phyloP scores from a whole-genome alignment of 2,888 invertebrate species.

The Idaea dimidiata region DNA sequence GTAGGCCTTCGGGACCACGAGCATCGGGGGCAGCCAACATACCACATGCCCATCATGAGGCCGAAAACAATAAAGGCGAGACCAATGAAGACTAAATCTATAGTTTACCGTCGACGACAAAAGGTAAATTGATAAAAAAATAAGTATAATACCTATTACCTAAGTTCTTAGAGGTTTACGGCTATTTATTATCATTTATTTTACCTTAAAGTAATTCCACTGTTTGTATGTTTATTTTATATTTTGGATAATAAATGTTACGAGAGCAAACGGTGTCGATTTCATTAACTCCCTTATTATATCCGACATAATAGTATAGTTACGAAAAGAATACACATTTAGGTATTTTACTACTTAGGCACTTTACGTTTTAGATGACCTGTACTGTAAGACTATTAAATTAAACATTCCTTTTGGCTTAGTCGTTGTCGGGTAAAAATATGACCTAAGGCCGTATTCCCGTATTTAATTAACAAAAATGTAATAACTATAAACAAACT shows the following conservation, averaged over 20 bases:
- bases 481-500: no score
- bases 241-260: slow-evolving; percentile 18
- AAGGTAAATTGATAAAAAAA: neutral
- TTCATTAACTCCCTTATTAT: neutral
- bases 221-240: slow-evolving; percentile 13
- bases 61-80: neutral
- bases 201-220: slow-evolving; percentile 14
- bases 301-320: neutral
- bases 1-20: neutral
- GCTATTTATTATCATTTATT: neutral
- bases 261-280: slow-evolving; percentile 9
- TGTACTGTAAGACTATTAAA: no score
- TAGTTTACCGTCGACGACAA: neutral
- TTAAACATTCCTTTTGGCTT: no score
- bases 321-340: no score
- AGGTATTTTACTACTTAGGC: no score
- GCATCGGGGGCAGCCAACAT: neutral
- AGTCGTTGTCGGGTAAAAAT: no score
- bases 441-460: no score
- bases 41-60: slow-evolving; percentile 4
- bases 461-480: no score
- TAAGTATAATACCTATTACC: neutral
- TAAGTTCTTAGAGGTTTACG: neutral
- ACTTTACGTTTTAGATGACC: no score
- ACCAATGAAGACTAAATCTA: slow-evolving; percentile 3